Percentiles rank a stretch among this genome's conserved stretches.
phyloP scores from a whole-genome alignment of 2,797 vertebrate genomes.

The Melopsittacus undulatus region DNA sequence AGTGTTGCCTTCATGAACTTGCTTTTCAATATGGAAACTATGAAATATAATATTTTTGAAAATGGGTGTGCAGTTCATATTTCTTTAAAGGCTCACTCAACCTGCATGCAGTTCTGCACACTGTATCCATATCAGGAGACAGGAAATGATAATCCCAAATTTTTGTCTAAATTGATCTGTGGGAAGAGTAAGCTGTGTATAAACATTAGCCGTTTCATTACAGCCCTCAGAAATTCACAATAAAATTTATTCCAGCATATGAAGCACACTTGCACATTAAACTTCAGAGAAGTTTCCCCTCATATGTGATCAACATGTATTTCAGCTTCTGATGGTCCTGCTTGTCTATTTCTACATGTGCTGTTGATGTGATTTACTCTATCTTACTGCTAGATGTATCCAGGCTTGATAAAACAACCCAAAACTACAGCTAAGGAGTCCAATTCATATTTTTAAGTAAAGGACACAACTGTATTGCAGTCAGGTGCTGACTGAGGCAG shows the following conservation, averaged over 20 bases:
- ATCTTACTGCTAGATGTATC: background rate
- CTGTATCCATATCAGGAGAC: background rate
- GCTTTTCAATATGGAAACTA: background rate
- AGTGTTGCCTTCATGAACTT: background rate
- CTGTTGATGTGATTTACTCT: background rate
- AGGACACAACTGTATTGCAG: background rate
- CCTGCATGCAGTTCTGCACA: background rate
- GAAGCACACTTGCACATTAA: constrained; percentile 13
- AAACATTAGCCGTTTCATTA: background rate
- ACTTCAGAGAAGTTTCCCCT: constrained; percentile 34
- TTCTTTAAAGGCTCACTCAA: background rate
- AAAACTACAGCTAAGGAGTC: background rate
- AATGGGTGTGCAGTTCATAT: background rate
- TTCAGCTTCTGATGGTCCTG: background rate
- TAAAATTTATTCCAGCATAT: constrained; percentile 21
- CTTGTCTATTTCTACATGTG: background rate
- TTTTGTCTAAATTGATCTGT: constrained; percentile 14
- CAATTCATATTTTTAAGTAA: background rate
- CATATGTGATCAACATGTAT: constrained; percentile 29
- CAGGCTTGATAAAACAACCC: background rate
- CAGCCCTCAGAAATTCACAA: constrained; percentile 3
- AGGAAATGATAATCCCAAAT: background rate
- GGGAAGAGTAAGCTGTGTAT: background rate
- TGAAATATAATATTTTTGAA: background rate
- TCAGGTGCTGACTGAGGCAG: background rate